These are phyloP conservation scores for Mormyrus proboscirostris DNA, from an alignment of 2,797 vertebrate species.

Conservation along the genomic window DNA sequence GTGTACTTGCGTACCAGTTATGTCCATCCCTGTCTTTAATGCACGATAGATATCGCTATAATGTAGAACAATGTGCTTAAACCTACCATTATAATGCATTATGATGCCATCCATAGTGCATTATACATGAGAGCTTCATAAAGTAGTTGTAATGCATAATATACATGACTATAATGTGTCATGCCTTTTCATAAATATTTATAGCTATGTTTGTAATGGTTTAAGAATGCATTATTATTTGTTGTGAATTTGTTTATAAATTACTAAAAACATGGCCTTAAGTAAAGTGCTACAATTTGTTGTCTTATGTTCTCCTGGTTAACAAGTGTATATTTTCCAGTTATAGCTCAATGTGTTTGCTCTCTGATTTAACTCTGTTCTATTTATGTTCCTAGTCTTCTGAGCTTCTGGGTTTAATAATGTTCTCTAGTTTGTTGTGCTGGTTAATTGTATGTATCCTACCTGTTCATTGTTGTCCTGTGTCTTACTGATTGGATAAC, in stretches of 20 bases:
- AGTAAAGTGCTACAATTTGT: neutral
- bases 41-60: neutral
- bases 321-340: neutral
- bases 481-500: neutral
- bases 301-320: neutral
- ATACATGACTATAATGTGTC: neutral
- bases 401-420: neutral
- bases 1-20: no score
- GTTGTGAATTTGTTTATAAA: neutral
- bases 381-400: neutral
- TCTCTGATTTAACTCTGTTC: neutral
- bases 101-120: neutral
- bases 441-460: neutral
- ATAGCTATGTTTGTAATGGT: no score
- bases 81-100: neutral
- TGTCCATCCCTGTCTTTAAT: neutral
- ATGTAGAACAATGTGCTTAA: neutral
- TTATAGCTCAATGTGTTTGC: neutral
- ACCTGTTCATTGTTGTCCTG: neutral
- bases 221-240: neutral
- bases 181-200: neutral
- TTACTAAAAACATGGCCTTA: no score
- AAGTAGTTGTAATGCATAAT: neutral
- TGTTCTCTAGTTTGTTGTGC: neutral
- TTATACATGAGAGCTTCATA: no score